Conservation (phyloP, 2,888 invertebrate species). For the Eupithecia insigniata region DNA sequence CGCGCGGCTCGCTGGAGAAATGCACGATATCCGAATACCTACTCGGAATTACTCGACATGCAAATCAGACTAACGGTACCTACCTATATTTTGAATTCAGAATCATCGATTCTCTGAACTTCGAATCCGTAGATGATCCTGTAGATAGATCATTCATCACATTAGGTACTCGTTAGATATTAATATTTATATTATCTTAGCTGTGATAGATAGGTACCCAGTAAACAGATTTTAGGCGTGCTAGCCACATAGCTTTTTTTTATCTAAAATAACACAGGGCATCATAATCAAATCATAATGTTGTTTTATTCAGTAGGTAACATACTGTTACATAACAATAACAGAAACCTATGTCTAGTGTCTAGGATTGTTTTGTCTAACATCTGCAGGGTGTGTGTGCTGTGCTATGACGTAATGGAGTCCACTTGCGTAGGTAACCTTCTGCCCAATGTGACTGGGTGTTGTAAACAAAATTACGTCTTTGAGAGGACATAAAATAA, state of each 20-base stretch:
- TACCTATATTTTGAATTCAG: neutral
- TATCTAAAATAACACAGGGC: too few relatives aligned
- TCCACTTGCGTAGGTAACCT: neutral
- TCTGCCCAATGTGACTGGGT: neutral
- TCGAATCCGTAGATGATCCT: neutral
- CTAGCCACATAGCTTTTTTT: too few relatives aligned
- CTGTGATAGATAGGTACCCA: too few relatives aligned
- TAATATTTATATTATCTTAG: too few relatives aligned
- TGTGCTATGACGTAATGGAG: slow-evolving; percentile 6
- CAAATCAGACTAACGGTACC: neutral
- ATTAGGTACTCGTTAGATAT: too few relatives aligned
- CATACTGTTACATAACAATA: too few relatives aligned
- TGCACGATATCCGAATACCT: slow-evolving; percentile 38
- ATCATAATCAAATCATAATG: too few relatives aligned
- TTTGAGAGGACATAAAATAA: slow-evolving; percentile 12
- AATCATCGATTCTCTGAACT: neutral
- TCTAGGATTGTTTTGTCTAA: slow-evolving; percentile 1
- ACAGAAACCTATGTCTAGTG: neutral
- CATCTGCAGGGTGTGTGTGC: slow-evolving; percentile 7
- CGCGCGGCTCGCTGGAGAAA: slow-evolving; percentile 55
- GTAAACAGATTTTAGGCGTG: too few relatives aligned
- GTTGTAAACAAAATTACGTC: slow-evolving; percentile 9
- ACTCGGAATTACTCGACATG: neutral
- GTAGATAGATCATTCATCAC: neutral
- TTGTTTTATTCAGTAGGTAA: too few relatives aligned